phyloP scores from a whole-genome alignment of 2,797 vertebrate species.

The Lerista edwardsae region DNA sequence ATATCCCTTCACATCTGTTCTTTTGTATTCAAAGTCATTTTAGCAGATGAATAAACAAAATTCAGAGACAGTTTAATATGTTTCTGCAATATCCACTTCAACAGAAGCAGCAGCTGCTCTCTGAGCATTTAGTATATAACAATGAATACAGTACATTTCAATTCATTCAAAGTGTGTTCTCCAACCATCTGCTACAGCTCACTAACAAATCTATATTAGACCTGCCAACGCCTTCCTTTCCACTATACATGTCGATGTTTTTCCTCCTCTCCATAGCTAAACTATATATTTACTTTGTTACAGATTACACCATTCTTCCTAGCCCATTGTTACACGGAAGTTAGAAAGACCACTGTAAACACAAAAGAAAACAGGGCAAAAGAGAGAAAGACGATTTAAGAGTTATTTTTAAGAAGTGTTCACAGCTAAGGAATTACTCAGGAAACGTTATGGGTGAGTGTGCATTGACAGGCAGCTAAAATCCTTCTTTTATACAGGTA shows the following conservation, averaged over 20 bases:
- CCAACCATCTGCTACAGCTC: slow-evolving; percentile 30
- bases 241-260: neutral
- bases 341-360: too few species aligned
- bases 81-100: neutral
- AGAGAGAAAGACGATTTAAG: too few species aligned
- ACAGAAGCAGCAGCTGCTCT: slow-evolving; percentile 34
- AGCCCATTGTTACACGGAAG: neutral
- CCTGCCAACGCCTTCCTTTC: neutral
- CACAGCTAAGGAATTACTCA: too few species aligned
- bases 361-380: too few species aligned
- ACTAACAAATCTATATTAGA: slow-evolving; percentile 1
- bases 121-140: neutral
- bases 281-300: slow-evolving; percentile 19
- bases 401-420: too few species aligned
- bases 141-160: fast-evolving
- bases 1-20: neutral
- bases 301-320: neutral
- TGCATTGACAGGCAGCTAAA: too few species aligned
- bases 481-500: too few species aligned
- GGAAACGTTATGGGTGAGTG: too few species aligned
- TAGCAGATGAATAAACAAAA: neutral
- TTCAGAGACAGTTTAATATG: too few species aligned
- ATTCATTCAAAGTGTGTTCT: fast-evolving
- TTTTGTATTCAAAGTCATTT: slow-evolving; percentile 8
- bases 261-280: slow-evolving; percentile 4